phyloP scores from a whole-genome alignment of 2,113 vertebrate genomes.

The Vireo altiloquus region DNA sequence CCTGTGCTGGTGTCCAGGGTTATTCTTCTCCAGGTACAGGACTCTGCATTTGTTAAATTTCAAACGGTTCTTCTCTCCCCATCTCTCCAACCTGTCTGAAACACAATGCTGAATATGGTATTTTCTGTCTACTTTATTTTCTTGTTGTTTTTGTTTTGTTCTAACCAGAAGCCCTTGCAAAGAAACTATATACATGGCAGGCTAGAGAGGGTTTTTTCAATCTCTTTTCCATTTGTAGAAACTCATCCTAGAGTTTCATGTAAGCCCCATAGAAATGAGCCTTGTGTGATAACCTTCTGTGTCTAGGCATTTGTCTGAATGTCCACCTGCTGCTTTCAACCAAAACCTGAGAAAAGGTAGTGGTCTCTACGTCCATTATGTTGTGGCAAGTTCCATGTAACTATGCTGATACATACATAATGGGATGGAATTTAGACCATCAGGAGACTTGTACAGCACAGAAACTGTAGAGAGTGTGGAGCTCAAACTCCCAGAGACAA shows the following conservation, averaged over 20 bases:
- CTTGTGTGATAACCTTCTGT: neutral
- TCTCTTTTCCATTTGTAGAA: neutral
- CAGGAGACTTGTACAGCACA: neutral
- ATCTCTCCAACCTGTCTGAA: neutral
- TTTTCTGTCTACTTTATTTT: neutral
- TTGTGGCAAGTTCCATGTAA: neutral
- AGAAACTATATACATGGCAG: neutral
- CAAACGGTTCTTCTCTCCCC: neutral
- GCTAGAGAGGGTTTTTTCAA: neutral
- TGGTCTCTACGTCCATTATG: neutral
- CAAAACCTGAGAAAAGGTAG: neutral
- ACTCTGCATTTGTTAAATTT: neutral
- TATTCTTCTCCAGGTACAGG: neutral
- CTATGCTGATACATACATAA: neutral
- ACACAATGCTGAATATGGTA: neutral
- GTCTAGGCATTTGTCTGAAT: neutral
- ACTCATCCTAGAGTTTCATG: neutral
- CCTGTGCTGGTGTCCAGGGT: neutral
- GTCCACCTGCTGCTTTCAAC: neutral
- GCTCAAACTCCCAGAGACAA: neutral
- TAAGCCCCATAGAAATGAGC: fast-evolving
- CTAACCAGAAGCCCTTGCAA: neutral
- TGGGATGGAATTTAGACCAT: neutral
- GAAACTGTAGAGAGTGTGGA: neutral
- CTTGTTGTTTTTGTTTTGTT: neutral